Percentiles rank a stretch among this genome's conserved stretches.
Conservation (phyloP, 1,140 invertebrate genomes). For the Temnothorax longispinosus region DNA sequence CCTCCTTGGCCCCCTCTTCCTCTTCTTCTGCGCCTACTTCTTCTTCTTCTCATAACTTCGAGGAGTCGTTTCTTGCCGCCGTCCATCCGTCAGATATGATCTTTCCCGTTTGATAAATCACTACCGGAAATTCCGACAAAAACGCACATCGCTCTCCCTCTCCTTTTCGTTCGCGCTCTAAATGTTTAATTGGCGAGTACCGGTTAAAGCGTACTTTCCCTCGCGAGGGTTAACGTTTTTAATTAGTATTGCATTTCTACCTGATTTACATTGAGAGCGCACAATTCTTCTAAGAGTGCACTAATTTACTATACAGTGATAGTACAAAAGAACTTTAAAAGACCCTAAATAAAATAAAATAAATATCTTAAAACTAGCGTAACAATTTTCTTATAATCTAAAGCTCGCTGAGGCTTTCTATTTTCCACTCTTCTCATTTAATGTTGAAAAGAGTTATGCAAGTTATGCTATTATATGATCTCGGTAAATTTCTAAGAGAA, state of each 20-base stretch:
- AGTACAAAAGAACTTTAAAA: not conserved
- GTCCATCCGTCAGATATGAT: constrained; percentile 79
- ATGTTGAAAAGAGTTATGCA: not conserved
- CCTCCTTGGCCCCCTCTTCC: constrained; percentile 54
- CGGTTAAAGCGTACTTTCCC: constrained; percentile 34
- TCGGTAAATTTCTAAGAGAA: not conserved
- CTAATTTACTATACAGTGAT: not conserved
- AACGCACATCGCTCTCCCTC: constrained; percentile 75
- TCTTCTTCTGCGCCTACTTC: constrained; percentile 43
- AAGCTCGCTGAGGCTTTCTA: not conserved
- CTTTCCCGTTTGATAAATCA: constrained; percentile 85
- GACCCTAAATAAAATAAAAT: not conserved
- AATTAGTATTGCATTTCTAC: not conserved
- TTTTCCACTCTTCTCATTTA: not conserved
- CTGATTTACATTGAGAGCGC: not conserved
- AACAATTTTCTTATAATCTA: not conserved
- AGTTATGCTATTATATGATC: not conserved
- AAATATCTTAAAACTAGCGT: not conserved
- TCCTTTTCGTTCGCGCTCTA: constrained; percentile 78
- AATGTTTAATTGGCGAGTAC: constrained; percentile 81
- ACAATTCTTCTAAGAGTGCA: too few species aligned
- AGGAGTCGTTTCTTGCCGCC: constrained; percentile 78
- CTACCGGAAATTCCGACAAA: constrained; percentile 84
- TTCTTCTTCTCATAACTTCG: constrained; percentile 64
- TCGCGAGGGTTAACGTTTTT: constrained; percentile 22